These are phyloP conservation scores for Cosmia pyralina DNA, from an alignment of 2,888 invertebrate genomes.

Conservation along the genomic window DNA sequence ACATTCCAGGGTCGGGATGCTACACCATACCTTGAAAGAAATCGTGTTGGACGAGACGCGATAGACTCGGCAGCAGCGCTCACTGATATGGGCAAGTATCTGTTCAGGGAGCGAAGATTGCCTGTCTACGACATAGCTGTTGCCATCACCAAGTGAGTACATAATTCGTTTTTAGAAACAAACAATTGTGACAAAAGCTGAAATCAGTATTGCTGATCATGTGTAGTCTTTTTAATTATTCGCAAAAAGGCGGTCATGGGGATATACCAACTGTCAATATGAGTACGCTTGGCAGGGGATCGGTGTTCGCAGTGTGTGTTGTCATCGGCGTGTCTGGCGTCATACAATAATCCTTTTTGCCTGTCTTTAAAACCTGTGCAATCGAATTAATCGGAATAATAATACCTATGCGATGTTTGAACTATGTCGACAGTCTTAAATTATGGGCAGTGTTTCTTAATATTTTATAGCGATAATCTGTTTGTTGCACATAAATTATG, in stretches of 20 bases:
- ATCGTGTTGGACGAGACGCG: slow-evolving; percentile 97
- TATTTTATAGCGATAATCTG: slow-evolving; percentile 20
- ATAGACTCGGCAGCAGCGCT: slow-evolving; percentile 98
- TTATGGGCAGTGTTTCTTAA: slow-evolving; percentile 31
- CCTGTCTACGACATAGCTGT: slow-evolving; percentile 99
- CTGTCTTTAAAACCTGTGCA: neutral
- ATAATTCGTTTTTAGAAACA: neutral
- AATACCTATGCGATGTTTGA: neutral
- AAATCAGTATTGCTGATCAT: neutral
- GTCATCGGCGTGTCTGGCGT: neutral
- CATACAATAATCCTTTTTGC: neutral
- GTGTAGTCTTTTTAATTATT: neutral
- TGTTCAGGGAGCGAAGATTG: slow-evolving; percentile 97
- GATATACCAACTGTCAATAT: neutral
- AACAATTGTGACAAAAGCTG: neutral
- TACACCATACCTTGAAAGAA: slow-evolving; percentile 97
- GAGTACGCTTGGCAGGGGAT: neutral
- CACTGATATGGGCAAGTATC: slow-evolving; percentile 99
- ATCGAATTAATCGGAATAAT: slow-evolving; percentile 1
- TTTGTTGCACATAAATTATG: slow-evolving; percentile 36
- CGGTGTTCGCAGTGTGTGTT: slow-evolving; percentile 6
- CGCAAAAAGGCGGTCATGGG: neutral
- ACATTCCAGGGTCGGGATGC: slow-evolving; percentile 96
- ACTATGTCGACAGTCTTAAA: slow-evolving; percentile 11
- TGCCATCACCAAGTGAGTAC: slow-evolving; percentile 97